These are phyloP conservation scores for Bembecia ichneumoniformis DNA, from an alignment of 2,888 invertebrate genomes.

Conservation along the genomic window DNA sequence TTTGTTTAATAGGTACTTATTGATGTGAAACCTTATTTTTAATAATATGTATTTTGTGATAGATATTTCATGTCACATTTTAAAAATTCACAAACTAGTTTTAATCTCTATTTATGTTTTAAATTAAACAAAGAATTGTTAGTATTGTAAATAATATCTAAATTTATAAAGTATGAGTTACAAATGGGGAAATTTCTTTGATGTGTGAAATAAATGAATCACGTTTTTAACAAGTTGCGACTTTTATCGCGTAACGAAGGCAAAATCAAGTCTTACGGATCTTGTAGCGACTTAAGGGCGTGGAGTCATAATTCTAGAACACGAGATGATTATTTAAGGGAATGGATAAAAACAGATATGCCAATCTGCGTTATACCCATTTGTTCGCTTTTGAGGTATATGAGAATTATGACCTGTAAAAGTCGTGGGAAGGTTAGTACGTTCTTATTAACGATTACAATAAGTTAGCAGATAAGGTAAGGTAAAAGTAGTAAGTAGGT, in stretches of 20 bases:
- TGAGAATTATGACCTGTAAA: conserved; percentile 41
- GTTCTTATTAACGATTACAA: background rate
- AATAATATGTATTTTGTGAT: too few species aligned
- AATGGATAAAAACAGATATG: conserved; percentile 60
- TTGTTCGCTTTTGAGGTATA: conserved; percentile 26
- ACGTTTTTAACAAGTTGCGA: conserved; percentile 19
- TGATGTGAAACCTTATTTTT: too few species aligned
- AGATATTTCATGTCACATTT: too few species aligned
- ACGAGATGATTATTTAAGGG: conserved; percentile 43
- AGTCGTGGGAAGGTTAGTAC: conserved; percentile 34
- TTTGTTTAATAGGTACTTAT: too few species aligned
- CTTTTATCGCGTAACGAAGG: conserved; percentile 64
- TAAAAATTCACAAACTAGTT: too few species aligned
- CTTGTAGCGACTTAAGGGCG: conserved; percentile 66
- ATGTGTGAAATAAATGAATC: conserved; percentile 42
- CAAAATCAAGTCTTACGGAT: conserved; percentile 65
- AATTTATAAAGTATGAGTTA: conserved; percentile 25
- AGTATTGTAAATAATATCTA: conserved; percentile 18
- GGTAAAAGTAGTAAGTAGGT: background rate
- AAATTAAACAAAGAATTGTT: too few species aligned
- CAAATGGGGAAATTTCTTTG: conserved; percentile 18
- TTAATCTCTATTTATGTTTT: too few species aligned
- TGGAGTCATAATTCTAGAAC: conserved; percentile 61
- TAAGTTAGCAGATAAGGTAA: too few species aligned
- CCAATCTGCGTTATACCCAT: conserved; percentile 40